phyloP scores from a whole-genome alignment of 2,797 vertebrate species.

The Hippopotamyrus pictus region DNA sequence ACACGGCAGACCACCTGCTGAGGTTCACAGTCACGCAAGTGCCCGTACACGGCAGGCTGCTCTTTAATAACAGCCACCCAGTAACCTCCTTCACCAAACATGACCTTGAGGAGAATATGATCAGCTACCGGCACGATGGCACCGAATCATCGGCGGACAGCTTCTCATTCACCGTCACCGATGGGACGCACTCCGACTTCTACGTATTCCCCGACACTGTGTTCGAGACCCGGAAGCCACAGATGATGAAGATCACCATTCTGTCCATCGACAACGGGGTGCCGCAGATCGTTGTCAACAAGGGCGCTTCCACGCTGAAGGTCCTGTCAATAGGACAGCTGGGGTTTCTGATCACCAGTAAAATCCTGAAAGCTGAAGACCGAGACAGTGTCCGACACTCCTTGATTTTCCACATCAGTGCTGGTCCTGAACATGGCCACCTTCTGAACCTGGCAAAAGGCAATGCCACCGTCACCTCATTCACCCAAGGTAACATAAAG shows the following conservation, averaged over 20 bases:
- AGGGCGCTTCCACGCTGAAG: slow-evolving; percentile 74
- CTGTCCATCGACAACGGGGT: slow-evolving; percentile 70
- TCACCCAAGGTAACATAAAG: slow-evolving; percentile 80
- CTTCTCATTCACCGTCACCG: slow-evolving; percentile 86
- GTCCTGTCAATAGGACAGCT: slow-evolving; percentile 70
- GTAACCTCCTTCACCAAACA: slow-evolving; percentile 80
- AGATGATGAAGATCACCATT: slow-evolving; percentile 79
- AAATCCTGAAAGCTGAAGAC: slow-evolving; percentile 76
- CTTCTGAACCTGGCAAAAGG: slow-evolving; percentile 76
- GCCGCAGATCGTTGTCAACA: slow-evolving; percentile 81
- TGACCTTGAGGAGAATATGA: slow-evolving; percentile 88
- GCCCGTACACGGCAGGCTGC: slow-evolving; percentile 78
- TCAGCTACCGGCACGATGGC: slow-evolving; percentile 88
- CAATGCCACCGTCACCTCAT: slow-evolving; percentile 77
- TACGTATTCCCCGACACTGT: slow-evolving; percentile 86
- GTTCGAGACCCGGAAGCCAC: slow-evolving; percentile 79
- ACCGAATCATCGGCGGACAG: slow-evolving; percentile 75
- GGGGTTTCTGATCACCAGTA: slow-evolving; percentile 77
- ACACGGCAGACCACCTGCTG: slow-evolving; percentile 72
- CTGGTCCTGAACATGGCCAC: slow-evolving; percentile 74
- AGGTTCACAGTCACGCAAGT: slow-evolving; percentile 77
- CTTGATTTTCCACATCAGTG: slow-evolving; percentile 70
- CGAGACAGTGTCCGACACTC: slow-evolving; percentile 67
- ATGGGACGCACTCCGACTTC: slow-evolving; percentile 84
- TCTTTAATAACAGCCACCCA: slow-evolving; percentile 68